Evolutionary conservation across 1,140 invertebrate genomes (phyloP).

Genomic region (Paramacrobiotus metropolitanus): DNA sequence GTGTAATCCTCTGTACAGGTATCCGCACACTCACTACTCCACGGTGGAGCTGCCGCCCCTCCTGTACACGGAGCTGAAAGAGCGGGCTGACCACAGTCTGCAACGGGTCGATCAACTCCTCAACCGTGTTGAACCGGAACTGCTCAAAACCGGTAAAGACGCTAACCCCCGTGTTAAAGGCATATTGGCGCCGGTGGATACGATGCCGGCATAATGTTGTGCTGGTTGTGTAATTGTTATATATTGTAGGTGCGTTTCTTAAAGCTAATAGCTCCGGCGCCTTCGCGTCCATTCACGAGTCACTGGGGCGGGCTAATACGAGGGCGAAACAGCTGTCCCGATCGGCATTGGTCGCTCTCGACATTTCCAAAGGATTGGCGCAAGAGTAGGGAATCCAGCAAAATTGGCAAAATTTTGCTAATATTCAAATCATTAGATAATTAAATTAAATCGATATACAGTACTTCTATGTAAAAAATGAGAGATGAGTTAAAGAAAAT

Average conservation of each 20-base stretch:
- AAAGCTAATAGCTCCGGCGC: neutral
- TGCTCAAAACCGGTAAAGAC: neutral
- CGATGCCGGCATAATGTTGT: neutral
- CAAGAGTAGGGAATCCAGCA: neutral
- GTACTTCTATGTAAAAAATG: no score
- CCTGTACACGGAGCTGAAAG: neutral
- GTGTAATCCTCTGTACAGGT: neutral
- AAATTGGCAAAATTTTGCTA: no score
- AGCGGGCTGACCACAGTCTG: neutral
- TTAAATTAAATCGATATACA: no score
- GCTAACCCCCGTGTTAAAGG: neutral
- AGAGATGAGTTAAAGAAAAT: no score
- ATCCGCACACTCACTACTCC: neutral
- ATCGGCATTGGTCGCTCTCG: neutral
- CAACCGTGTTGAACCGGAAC: conserved; percentile 2
- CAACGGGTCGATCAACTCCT: neutral
- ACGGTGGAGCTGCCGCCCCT: neutral
- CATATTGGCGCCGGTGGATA: neutral
- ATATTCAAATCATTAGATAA: no score
- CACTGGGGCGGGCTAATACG: neutral
- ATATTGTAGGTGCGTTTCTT: neutral
- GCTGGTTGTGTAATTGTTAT: neutral
- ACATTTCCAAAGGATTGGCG: neutral
- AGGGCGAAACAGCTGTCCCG: neutral
- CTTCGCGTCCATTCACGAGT: neutral